phyloP scores from a whole-genome alignment of 2,797 vertebrate species.

The Cheirogaleus major region DNA sequence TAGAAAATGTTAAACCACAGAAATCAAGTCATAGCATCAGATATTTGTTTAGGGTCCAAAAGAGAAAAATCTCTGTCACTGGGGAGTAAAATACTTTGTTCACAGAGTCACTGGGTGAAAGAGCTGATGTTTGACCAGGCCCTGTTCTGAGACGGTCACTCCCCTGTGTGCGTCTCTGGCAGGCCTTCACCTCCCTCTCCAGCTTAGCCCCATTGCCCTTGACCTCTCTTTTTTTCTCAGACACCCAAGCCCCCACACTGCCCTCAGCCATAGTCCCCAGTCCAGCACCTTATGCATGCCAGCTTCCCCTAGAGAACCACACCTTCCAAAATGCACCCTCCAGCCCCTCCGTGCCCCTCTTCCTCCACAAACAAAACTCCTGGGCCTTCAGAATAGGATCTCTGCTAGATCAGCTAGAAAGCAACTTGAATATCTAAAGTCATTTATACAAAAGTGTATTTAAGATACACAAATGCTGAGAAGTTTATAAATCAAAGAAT shows the following conservation, averaged over 20 bases:
- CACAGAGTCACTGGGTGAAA: not conserved
- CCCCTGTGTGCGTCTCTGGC: no score
- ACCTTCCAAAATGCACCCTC: not conserved
- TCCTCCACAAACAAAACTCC: not conserved
- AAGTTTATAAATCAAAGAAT: not conserved
- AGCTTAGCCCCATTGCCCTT: not conserved
- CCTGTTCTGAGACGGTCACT: not conserved
- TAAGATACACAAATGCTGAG: not conserved
- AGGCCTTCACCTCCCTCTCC: not conserved
- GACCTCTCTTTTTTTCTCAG: not conserved
- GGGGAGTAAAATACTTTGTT: not conserved
- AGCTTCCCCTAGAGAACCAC: not conserved
- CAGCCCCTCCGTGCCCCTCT: not conserved
- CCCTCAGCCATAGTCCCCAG: not conserved
- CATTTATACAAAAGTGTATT: not conserved
- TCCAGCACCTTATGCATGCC: not conserved
- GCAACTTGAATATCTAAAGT: not conserved
- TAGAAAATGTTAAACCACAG: not conserved
- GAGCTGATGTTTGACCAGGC: not conserved
- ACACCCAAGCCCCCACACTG: not conserved
- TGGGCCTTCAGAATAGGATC: not conserved
- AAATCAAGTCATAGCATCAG: not conserved
- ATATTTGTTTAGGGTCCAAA: not conserved
- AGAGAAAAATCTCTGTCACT: not conserved
- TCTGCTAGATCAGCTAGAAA: constrained; percentile 7